Conservation (phyloP, 2,113 vertebrate species). For the Scomber japonicus region DNA sequence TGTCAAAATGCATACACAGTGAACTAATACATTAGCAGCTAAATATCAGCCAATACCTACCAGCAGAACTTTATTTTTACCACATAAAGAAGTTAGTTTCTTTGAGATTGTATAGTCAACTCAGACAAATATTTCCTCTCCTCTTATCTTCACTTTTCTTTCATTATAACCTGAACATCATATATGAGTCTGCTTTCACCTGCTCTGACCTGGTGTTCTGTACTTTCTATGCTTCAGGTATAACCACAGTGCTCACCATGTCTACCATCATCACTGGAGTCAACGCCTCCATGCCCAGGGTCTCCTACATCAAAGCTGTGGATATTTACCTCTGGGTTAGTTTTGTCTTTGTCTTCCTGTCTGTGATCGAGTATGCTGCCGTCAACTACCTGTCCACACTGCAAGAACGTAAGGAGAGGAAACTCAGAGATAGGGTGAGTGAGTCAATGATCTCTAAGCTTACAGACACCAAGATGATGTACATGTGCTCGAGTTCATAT, state of each 20-base stretch:
- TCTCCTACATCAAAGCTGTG: slow-evolving; percentile 96
- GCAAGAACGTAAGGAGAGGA: slow-evolving; percentile 80
- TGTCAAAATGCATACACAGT: no score
- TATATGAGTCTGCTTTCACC: background rate
- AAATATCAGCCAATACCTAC: no score
- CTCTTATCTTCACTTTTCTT: no score
- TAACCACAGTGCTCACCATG: slow-evolving; percentile 86
- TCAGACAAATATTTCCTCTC: no score
- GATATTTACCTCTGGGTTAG: slow-evolving; percentile 96
- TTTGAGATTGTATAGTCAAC: no score
- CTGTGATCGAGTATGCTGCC: slow-evolving; percentile 92
- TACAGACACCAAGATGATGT: background rate
- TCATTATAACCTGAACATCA: no score
- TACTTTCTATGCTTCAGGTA: slow-evolving; percentile 63
- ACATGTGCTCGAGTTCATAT: background rate
- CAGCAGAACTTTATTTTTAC: no score
- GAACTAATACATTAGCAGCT: no score
- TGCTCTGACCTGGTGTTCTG: background rate
- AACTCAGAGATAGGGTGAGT: slow-evolving; percentile 73
- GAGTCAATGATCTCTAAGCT: background rate
- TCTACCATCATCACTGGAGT: slow-evolving; percentile 91
- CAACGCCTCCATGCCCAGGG: slow-evolving; percentile 94
- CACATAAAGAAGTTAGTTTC: no score
- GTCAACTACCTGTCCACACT: slow-evolving; percentile 86
- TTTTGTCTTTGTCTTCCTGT: slow-evolving; percentile 96